These are phyloP conservation scores for Nomada fucata DNA, from an alignment of 2,888 invertebrate genomes.

Conservation along the genomic window DNA sequence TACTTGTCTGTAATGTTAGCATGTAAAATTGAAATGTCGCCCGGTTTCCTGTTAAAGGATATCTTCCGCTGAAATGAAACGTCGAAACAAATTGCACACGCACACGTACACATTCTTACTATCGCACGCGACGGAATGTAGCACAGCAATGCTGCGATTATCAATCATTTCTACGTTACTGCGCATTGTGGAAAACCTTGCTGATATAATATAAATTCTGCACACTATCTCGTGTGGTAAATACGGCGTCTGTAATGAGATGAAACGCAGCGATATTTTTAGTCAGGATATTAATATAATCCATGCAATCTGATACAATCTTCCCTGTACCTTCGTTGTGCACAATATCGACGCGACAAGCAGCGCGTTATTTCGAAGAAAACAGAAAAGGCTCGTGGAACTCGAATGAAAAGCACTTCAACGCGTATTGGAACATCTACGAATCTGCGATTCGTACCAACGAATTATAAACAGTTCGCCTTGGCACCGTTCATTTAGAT, in stretches of 20 bases:
- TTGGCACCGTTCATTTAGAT: slow-evolving; percentile 7
- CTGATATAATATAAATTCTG: slow-evolving; percentile 21
- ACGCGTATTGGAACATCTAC: too few relatives aligned
- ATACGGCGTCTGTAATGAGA: slow-evolving; percentile 53
- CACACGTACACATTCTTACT: too few relatives aligned
- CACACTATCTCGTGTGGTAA: slow-evolving; percentile 27
- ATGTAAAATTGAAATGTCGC: too few relatives aligned
- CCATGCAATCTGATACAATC: slow-evolving; percentile 42
- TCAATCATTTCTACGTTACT: slow-evolving; percentile 35
- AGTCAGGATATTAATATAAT: slow-evolving; percentile 51
- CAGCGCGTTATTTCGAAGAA: background rate
- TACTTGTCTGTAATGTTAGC: too few relatives aligned
- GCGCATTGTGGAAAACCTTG: slow-evolving; percentile 1
- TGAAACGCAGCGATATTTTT: slow-evolving; percentile 48
- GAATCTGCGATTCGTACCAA: background rate
- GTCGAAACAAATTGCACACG: too few relatives aligned
- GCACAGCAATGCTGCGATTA: background rate
- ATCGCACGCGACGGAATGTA: background rate
- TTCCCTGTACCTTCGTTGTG: slow-evolving; percentile 12
- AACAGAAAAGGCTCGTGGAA: background rate
- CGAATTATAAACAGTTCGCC: background rate
- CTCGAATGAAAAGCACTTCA: background rate
- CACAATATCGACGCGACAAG: slow-evolving; percentile 3
- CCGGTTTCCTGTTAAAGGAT: too few relatives aligned
- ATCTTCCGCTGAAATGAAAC: too few relatives aligned